Base-by-base conservation (phyloP, 2,888 invertebrate species). In the Cremastobaeus sp. region DNA sequence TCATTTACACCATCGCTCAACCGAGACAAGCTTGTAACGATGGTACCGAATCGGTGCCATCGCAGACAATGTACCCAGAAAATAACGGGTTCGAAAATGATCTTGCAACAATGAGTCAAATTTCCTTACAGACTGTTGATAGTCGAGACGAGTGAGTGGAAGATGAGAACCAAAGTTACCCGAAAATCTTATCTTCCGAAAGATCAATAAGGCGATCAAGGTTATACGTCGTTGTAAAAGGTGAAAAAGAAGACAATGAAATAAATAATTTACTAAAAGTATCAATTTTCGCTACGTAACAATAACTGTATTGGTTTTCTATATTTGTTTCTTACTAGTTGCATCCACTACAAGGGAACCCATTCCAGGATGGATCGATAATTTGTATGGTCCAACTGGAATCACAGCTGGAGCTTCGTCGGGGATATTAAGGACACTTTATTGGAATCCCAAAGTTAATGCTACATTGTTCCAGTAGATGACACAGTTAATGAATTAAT, bases 381-480 rank as follows among this genome's bases (percentile, higher is more conserved):
- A 94, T 82, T 90, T 92, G 85, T 94, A 94, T 79, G 95, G 95
- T 21, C 93, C 94, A 0, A 93, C 93, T 1, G 94, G 90, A 4
- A 89, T 92, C 0, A 89, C 90, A 0, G 90, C 91, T 25, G 25
- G n/a, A n/a, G n/a, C n/a, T n/a, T n/a, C n/a, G n/a, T n/a, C n/a
- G n/a, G n/a, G n/a, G n/a, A n/a, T n/a, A n/a, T n/a, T n/a, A n/a
- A 90, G 92, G 3, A 91, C 92, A 0, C 84, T 94, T 82, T 90
- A 91, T 57, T 92, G 92, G 48, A 90, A 92, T 79, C 85, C 84
- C 2, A 80, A 89, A 0, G 89, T 91, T n/a, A 88, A 90, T 0
- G 93, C 94, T 0, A 95, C 82, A 89, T 95, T 25, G 92, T 95
- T 0, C 95, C 95, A 0, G 94, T 93, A 0, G 95, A 95, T 84